A percentile compares a stretch with the other conserved stretches of the same genome.
Conservation (phyloP, 2,113 vertebrate genomes). For the Cygnus buccinator region DNA sequence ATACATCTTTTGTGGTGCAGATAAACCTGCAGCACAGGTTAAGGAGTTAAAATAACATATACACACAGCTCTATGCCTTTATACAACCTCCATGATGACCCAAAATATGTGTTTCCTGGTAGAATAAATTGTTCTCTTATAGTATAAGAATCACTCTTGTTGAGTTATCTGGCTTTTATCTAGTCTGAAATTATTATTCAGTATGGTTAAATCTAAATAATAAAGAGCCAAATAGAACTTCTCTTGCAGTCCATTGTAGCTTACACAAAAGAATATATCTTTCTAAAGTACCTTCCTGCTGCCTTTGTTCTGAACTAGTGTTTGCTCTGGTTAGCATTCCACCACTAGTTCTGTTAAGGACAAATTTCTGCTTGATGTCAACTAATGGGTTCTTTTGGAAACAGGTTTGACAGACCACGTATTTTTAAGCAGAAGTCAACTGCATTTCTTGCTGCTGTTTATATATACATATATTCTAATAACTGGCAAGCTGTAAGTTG, state of each 20-base stretch:
- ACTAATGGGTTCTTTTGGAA: not conserved
- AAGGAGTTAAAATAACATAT: not conserved
- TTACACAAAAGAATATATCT: not conserved
- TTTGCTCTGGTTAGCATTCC: not conserved
- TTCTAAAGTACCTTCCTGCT: not conserved
- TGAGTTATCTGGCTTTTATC: not conserved
- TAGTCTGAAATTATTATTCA: not conserved
- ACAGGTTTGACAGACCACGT: not conserved
- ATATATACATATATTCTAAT: rapidly evolving
- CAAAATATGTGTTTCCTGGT: rapidly evolving
- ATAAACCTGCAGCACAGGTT: not conserved
- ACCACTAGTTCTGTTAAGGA: not conserved
- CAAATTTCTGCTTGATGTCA: not conserved
- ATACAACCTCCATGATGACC: rapidly evolving
- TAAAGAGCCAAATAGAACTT: not conserved
- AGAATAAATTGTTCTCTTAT: not conserved
- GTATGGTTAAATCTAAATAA: not conserved
- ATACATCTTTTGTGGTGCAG: not conserved
- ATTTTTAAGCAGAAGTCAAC: not conserved
- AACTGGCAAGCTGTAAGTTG: not conserved
- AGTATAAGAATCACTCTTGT: rapidly evolving
- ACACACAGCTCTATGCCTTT: rapidly evolving
- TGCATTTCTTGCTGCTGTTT: not conserved
- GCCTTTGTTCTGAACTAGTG: not conserved
- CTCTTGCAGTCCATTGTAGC: not conserved